phyloP scores from a whole-genome alignment of 2,888 invertebrate species.

The Malacosoma neustria region DNA sequence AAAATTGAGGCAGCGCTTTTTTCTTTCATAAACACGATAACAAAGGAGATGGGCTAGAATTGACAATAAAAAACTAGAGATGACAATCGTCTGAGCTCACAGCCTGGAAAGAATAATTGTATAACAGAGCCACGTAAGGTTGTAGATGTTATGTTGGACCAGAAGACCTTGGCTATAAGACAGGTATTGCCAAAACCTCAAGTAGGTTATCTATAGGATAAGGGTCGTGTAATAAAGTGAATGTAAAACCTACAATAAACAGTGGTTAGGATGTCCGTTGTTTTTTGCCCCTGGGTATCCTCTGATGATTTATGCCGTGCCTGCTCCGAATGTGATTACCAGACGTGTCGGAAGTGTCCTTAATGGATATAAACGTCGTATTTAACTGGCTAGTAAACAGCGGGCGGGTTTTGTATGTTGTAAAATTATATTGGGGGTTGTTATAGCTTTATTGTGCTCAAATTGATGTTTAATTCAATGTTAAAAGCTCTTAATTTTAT shows the following conservation, averaged over 20 bases:
- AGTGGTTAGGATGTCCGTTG: conserved; percentile 47
- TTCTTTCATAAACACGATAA: no score
- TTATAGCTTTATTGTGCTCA: conserved; percentile 24
- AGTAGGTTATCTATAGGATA: conserved; percentile 36
- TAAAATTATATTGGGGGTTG: conserved; percentile 14
- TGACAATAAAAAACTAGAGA: no score
- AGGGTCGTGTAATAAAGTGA: conserved; percentile 42
- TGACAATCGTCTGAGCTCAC: no score
- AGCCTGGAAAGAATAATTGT: no score
- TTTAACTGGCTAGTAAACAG: conserved; percentile 51
- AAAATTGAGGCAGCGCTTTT: no score
- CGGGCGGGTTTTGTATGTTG: conserved; percentile 4
- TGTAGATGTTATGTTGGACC: no score
- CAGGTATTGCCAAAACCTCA: no score
- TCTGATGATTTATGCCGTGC: conserved; percentile 62
- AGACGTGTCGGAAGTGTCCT: conserved; percentile 60
- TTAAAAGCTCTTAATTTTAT: no score
- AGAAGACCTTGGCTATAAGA: no score
- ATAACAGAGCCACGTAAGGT: no score
- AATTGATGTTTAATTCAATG: conserved; percentile 25
- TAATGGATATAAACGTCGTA: conserved; percentile 69
- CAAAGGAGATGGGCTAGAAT: no score
- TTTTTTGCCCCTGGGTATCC: conserved; percentile 60
- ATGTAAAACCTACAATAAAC: conserved; percentile 54
- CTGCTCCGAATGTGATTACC: conserved; percentile 66